A percentile compares a stretch with the other conserved stretches of the same genome.
These are phyloP conservation scores for Drosophila bifasciata DNA, from an alignment of 1,140 invertebrate genomes.

Conservation along the genomic window DNA sequence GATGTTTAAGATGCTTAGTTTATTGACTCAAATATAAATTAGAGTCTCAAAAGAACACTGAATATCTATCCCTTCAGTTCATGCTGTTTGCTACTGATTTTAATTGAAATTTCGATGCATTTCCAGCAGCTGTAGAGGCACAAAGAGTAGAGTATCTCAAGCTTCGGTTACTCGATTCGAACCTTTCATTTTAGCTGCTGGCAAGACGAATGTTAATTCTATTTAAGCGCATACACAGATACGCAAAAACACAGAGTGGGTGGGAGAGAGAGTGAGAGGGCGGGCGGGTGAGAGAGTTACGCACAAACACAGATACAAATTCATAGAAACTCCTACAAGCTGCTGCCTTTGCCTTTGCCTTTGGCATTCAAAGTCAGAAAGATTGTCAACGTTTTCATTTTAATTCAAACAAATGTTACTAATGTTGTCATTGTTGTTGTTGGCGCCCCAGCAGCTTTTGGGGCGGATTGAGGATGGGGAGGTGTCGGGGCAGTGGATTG, in stretches of 20 bases:
- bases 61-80: neutral
- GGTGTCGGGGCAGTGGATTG: neutral
- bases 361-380: constrained; percentile 78
- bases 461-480: no score
- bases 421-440: constrained; percentile 80
- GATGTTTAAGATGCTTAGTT: neutral
- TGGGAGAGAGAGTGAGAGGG: neutral
- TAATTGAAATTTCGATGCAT: no score
- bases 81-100: neutral
- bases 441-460: constrained; percentile 24
- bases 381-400: constrained; percentile 82
- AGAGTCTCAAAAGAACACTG: no score
- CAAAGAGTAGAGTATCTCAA: no score
- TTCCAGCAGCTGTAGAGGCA: no score
- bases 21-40: no score
- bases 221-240: constrained; percentile 62
- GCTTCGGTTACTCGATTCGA: no score
- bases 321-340: constrained; percentile 40
- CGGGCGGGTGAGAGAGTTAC: neutral
- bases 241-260: constrained; percentile 12
- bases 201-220: constrained; percentile 82
- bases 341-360: constrained; percentile 42
- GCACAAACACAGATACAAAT: no score
- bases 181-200: constrained; percentile 22
- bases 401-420: constrained; percentile 84